These are phyloP conservation scores for Aphidius gifuensis DNA, from an alignment of 1,140 invertebrate genomes.

Conservation along the genomic window DNA sequence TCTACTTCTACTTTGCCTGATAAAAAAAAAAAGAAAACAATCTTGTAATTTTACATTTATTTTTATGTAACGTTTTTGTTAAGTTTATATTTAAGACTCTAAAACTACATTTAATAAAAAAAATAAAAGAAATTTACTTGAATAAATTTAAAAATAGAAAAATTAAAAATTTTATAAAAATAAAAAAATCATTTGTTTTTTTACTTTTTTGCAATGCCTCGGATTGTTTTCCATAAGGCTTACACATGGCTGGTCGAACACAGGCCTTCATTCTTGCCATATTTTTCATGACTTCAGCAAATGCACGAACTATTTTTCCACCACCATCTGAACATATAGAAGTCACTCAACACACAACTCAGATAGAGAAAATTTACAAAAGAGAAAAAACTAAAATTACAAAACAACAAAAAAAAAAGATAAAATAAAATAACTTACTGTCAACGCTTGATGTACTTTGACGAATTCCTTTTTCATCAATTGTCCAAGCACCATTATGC, in stretches of 20 bases:
- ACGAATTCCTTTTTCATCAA: slow-evolving; percentile 46
- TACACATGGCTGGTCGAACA: slow-evolving; percentile 80
- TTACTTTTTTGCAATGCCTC: slow-evolving; percentile 83
- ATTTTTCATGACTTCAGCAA: slow-evolving; percentile 80
- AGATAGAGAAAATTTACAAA: neutral
- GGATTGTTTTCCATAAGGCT: slow-evolving; percentile 83
- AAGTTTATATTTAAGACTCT: neutral
- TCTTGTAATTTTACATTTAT: slow-evolving; percentile 16
- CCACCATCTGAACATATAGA: slow-evolving; percentile 58
- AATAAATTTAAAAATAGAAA: slow-evolving; percentile 13
- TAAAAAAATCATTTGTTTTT: slow-evolving; percentile 31
- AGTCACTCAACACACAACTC: neutral
- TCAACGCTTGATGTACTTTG: slow-evolving; percentile 43
- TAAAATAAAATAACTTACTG: slow-evolving; percentile 31
- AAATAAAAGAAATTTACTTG: neutral
- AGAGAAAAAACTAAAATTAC: too few species aligned
- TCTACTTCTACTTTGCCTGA: neutral
- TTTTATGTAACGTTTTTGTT: slow-evolving; percentile 13
- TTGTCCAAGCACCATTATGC: slow-evolving; percentile 66
- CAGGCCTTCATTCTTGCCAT: slow-evolving; percentile 82
- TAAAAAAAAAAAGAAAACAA: neutral
- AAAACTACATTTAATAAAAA: neutral
- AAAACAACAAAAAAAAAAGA: neutral
- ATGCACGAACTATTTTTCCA: slow-evolving; percentile 77
- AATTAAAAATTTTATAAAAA: slow-evolving; percentile 18